A percentile compares a stretch with the other conserved stretches of the same genome.
Evolutionary conservation across 2,888 invertebrate species (phyloP).

Genomic region (Scaptomyza cyrtandrae): DNA sequence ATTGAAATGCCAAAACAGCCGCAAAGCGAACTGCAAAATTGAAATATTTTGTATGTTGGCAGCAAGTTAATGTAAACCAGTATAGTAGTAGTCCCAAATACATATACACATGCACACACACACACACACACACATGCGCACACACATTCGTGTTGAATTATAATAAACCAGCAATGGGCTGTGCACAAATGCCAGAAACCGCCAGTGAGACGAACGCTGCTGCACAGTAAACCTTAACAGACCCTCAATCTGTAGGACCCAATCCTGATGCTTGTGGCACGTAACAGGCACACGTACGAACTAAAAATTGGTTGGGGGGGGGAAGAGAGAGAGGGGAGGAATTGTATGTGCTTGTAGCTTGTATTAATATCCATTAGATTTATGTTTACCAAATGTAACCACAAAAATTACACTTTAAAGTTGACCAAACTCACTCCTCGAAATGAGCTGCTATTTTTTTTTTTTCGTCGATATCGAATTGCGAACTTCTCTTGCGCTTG

Average conservation of each 20-base stretch:
- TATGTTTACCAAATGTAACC: conserved; percentile 77
- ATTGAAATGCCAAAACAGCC: conserved; percentile 68
- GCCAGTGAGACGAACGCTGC: conserved; percentile 55
- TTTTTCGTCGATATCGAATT: conserved; percentile 64
- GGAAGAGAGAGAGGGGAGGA: background rate
- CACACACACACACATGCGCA: conserved; percentile 6
- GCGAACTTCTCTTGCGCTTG: conserved; percentile 7
- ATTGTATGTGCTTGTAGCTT: conserved; percentile 44
- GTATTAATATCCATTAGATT: conserved; percentile 80
- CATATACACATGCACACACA: no score
- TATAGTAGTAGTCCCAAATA: conserved; percentile 36
- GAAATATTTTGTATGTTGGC: conserved; percentile 75
- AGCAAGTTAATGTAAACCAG: conserved; percentile 59
- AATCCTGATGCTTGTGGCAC: conserved; percentile 46
- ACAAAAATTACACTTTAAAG: conserved; percentile 78
- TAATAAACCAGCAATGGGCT: conserved; percentile 76
- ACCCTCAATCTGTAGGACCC: conserved; percentile 3
- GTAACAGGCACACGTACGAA: conserved; percentile 70
- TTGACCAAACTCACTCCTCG: conserved; percentile 21
- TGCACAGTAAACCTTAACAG: conserved; percentile 32
- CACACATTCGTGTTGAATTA: conserved; percentile 72
- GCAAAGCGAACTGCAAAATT: conserved; percentile 76
- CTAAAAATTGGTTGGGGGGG: background rate
- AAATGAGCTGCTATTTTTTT: conserved; percentile 61
- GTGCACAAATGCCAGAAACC: conserved; percentile 76